A percentile compares a stretch with the other conserved stretches of the same genome.
These are phyloP conservation scores for Ephestia elutella DNA, from an alignment of 1,140 invertebrate genomes.

Conservation along the genomic window DNA sequence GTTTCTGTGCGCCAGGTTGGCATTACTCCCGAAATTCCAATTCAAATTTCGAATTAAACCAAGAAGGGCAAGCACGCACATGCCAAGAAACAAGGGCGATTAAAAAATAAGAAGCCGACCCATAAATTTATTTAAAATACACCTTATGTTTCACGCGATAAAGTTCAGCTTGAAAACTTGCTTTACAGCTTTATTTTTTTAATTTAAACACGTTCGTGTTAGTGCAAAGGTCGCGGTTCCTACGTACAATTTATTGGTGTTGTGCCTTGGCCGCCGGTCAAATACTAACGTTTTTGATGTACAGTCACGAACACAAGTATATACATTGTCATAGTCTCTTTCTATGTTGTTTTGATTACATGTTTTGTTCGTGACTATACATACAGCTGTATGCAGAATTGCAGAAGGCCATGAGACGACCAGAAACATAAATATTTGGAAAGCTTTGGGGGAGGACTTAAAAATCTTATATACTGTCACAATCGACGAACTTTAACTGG, in stretches of 20 bases:
- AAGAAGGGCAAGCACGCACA: conserved; percentile 18
- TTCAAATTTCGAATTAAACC: conserved; percentile 16
- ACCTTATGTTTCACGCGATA: neutral
- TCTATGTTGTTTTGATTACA: too few species aligned
- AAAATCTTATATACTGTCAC: too few species aligned
- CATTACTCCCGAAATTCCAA: conserved; percentile 15
- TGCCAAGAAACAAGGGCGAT: conserved; percentile 16
- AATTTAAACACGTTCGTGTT: conserved; percentile 3
- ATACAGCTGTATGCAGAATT: too few species aligned
- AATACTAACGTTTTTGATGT: neutral
- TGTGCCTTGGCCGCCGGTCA: neutral
- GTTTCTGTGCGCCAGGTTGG: neutral
- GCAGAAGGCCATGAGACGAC: too few species aligned
- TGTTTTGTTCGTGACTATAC: too few species aligned
- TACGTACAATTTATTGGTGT: conserved; percentile 7
- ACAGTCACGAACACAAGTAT: too few species aligned
- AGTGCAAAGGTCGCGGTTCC: conserved; percentile 7
- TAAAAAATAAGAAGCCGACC: conserved; percentile 12
- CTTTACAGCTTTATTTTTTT: neutral
- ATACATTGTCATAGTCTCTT: too few species aligned
- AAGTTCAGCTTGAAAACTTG: neutral
- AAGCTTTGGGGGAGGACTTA: too few species aligned
- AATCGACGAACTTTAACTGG: too few species aligned
- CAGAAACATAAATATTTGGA: too few species aligned
- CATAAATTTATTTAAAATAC: neutral